phyloP scores from a whole-genome alignment of 1,140 invertebrate species.

The Zaprionus africanus region DNA sequence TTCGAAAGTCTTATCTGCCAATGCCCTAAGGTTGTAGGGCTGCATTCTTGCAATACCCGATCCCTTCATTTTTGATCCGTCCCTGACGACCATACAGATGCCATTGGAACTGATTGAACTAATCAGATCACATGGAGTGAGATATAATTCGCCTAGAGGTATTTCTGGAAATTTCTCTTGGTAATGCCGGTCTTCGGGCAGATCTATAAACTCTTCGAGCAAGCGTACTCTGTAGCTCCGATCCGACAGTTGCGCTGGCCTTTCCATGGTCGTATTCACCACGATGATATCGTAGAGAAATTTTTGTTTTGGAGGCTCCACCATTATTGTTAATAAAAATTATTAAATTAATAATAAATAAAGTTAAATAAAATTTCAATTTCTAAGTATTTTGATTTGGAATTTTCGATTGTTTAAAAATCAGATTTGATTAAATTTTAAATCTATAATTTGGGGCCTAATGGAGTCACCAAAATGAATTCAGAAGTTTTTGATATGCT shows the following conservation, averaged over 20 bases:
- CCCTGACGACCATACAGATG: slow-evolving; percentile 33
- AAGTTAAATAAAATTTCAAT: background rate
- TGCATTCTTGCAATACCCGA: slow-evolving; percentile 22
- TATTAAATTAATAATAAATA: background rate
- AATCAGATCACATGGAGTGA: slow-evolving; percentile 61
- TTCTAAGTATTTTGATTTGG: background rate
- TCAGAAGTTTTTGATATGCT: too few relatives aligned
- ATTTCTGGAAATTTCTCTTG: slow-evolving; percentile 13
- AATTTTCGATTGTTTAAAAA: background rate
- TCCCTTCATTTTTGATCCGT: slow-evolving; percentile 12
- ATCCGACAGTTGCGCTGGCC: background rate
- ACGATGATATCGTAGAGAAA: slow-evolving; percentile 9
- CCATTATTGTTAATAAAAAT: too few relatives aligned
- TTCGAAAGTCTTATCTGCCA: slow-evolving; percentile 46
- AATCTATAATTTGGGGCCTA: background rate
- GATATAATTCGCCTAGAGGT: slow-evolving; percentile 23
- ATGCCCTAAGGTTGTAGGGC: slow-evolving; percentile 11
- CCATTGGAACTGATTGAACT: slow-evolving; percentile 37
- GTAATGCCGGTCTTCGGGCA: background rate
- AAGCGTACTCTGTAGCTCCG: background rate
- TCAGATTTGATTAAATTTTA: background rate
- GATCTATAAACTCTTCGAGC: slow-evolving; percentile 4
- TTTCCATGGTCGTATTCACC: background rate
- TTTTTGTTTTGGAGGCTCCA: slow-evolving; percentile 1
- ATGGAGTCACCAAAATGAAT: too few relatives aligned